Base-by-base conservation (phyloP, 1,140 invertebrate species). In the Bradysia coprophila region DNA sequence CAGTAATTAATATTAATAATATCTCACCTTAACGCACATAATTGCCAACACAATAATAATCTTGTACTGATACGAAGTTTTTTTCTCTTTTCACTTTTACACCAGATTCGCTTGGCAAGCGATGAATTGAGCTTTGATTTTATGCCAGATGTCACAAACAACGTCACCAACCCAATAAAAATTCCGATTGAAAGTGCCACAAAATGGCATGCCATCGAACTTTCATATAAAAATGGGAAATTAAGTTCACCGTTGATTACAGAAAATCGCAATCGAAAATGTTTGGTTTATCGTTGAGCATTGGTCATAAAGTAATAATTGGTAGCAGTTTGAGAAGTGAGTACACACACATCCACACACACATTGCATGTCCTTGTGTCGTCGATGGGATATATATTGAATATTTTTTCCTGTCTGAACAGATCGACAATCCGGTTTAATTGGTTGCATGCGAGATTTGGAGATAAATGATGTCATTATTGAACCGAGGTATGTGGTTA, bases 381-480 rank as follows among this genome's bases (percentile, higher is more conserved):
- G n/a, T n/a, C n/a, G n/a, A n/a, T n/a, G n/a, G n/a, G n/a, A n/a
- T n/a, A n/a, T n/a, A n/a, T n/a, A n/a, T n/a, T n/a, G n/a, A n/a
- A n/a, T n/a, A n/a, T n/a, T n/a, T n/a, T n/a, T n/a, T n/a, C n/a
- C n/a, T n/a, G n/a, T n/a, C n/a, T n/a, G n/a, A n/a, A n/a, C n/a
- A n/a, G n/a, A 63, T 73, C 64, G 47, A 68, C 68, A 1, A 68
- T 59, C 68, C 63, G 88, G 88, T 19, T 67, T 92, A 40, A 79
- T 92, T 28, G 90, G 90, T 9, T 95, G 90, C 54, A 86, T 95
- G 68, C 68, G 84, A 43, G 78, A 89, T 48, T 81, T 93, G 32
- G 70, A 73, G 54, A 78, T 94, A n/a, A 86, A 92, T 52, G 76
- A 72, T 5, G 59, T 71, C 16, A 52, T 66, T 4, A 66, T 86